phyloP scores from a whole-genome alignment of 2,888 invertebrate species.

The Clostera curtula region DNA sequence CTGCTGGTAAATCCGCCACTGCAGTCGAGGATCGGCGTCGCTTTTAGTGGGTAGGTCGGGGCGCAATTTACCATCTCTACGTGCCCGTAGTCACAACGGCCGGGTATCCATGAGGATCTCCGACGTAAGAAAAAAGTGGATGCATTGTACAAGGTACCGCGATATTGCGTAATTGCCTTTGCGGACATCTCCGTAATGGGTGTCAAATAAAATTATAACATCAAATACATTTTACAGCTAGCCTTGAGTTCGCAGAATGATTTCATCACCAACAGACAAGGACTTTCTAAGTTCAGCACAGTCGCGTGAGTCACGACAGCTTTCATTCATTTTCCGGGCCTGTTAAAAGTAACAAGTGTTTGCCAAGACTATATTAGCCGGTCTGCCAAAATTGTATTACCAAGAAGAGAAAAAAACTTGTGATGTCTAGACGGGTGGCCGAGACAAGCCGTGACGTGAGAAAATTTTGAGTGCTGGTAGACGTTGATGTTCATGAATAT shows the following conservation, averaged over 20 bases:
- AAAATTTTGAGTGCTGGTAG: conserved; percentile 29
- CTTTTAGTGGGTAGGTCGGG: too few species aligned
- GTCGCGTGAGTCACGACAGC: conserved; percentile 50
- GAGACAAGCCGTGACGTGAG: conserved; percentile 55
- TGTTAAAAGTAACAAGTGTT: conserved; percentile 55
- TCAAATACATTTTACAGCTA: conserved; percentile 22
- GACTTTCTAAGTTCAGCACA: conserved; percentile 31
- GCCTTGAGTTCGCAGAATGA: conserved; percentile 18
- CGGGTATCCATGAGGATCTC: too few species aligned
- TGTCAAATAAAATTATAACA: conserved; percentile 17
- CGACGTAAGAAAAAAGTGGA: too few species aligned
- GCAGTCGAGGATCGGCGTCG: too few species aligned
- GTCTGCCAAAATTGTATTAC: conserved; percentile 68
- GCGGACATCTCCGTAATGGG: conserved; percentile 5
- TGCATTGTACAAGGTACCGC: too few species aligned
- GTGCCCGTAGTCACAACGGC: too few species aligned
- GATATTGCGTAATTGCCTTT: too few species aligned
- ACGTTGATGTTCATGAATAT: conserved; percentile 18
- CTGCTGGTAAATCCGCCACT: too few species aligned
- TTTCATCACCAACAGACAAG: conserved; percentile 32
- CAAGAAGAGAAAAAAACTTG: conserved; percentile 57
- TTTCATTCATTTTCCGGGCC: conserved; percentile 67
- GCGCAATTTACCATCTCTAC: too few species aligned
- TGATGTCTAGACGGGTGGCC: conserved; percentile 58
- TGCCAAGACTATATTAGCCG: conserved; percentile 62